Evolutionary conservation across 2,113 vertebrate species (phyloP).

Genomic region (Archocentrus centrarchus): DNA sequence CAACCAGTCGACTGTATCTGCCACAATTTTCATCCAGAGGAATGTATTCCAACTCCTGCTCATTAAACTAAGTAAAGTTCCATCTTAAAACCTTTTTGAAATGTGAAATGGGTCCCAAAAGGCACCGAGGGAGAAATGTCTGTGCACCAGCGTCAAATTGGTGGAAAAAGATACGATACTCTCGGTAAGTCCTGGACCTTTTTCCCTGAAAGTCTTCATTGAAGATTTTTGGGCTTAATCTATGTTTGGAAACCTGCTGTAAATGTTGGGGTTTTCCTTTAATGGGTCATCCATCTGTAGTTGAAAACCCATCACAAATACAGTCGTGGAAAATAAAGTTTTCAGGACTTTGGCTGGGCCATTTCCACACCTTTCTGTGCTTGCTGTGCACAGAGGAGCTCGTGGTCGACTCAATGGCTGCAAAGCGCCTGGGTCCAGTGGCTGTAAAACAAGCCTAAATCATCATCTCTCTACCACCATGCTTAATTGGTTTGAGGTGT

Average conservation of each 20-base stretch:
- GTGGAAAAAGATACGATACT: background rate
- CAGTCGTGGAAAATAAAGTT: background rate
- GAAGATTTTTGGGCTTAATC: too few relatives aligned
- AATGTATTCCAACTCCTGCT: background rate
- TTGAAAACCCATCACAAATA: background rate
- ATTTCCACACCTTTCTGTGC: background rate
- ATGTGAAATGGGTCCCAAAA: background rate
- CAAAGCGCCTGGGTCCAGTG: background rate
- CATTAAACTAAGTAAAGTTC: background rate
- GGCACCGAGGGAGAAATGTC: background rate
- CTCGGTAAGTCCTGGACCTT: background rate
- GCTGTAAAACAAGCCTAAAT: too few relatives aligned
- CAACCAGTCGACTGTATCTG: too few relatives aligned
- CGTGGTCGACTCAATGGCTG: accelerated
- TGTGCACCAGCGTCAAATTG: background rate
- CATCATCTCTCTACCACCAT: background rate
- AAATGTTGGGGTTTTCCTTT: background rate
- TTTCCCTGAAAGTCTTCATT: background rate
- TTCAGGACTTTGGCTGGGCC: background rate
- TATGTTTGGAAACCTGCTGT: too few relatives aligned
- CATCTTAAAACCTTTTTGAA: background rate
- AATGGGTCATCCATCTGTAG: background rate
- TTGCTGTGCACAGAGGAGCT: background rate
- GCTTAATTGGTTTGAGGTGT: background rate
- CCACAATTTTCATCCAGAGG: background rate